These are phyloP conservation scores for Alligator sinensis DNA, from an alignment of 2,113 vertebrate genomes.

Conservation along the genomic window DNA sequence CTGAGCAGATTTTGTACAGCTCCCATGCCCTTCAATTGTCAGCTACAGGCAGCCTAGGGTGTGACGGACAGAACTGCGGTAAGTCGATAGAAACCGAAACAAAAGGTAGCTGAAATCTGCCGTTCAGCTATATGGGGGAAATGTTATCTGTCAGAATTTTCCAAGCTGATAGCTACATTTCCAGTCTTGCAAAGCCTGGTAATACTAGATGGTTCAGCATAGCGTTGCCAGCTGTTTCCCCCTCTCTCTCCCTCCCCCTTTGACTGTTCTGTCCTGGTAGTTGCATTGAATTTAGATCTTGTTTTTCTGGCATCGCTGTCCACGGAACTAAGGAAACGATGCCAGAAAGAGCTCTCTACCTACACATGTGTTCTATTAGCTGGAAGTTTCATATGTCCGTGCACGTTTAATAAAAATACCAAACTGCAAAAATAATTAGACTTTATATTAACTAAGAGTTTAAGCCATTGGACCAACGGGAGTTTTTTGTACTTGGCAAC, in stretches of 20 bases:
- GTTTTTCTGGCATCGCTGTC: conserved; percentile 58
- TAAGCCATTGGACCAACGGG: background rate
- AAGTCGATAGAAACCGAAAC: background rate
- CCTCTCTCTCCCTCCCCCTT: rapidly evolving
- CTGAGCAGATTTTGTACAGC: background rate
- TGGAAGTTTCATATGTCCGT: conserved; percentile 35
- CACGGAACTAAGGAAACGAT: conserved; percentile 27
- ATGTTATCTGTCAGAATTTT: background rate
- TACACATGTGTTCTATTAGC: conserved; percentile 72
- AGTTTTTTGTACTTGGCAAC: background rate
- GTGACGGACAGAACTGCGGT: background rate
- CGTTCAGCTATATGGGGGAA: no score
- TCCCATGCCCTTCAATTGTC: rapidly evolving
- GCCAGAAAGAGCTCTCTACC: conserved; percentile 48
- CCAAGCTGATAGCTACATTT: background rate
- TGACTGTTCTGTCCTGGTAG: conserved; percentile 20
- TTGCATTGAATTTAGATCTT: conserved; percentile 28
- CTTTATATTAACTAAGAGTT: conserved; percentile 29
- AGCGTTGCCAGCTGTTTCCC: background rate
- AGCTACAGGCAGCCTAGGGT: background rate
- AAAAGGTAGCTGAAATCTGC: background rate
- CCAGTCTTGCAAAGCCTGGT: background rate
- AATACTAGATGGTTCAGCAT: background rate
- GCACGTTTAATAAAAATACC: conserved; percentile 68
- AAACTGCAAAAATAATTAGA: conserved; percentile 75